Evolutionary conservation across 1,140 invertebrate species (phyloP).

Genomic region (Zaprionus capensis): DNA sequence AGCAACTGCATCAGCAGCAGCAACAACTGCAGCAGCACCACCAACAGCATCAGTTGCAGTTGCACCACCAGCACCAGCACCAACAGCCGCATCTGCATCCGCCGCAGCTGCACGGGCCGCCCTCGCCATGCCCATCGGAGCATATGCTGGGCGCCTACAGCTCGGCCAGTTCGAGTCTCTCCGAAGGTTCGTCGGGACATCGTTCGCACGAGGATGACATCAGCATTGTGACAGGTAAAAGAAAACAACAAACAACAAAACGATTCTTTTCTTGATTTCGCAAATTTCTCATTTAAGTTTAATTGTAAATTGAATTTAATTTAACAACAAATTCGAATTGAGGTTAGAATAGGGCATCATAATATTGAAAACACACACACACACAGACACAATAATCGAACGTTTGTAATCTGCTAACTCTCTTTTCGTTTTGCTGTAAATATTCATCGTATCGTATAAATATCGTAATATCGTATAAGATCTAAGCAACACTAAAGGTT

Average conservation of each 20-base stretch:
- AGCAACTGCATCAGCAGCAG: slow-evolving; percentile 58
- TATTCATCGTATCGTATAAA: slow-evolving; percentile 15
- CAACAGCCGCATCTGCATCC: slow-evolving; percentile 62
- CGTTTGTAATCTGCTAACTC: not conserved
- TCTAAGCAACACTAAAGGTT: slow-evolving; percentile 35
- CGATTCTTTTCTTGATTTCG: slow-evolving; percentile 19
- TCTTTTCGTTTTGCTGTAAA: slow-evolving; percentile 27
- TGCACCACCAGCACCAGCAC: slow-evolving; percentile 56
- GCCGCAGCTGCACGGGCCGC: slow-evolving; percentile 85
- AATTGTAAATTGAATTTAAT: slow-evolving; percentile 32
- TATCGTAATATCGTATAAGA: slow-evolving; percentile 15
- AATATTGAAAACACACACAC: too few species aligned
- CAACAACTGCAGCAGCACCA: slow-evolving; percentile 45
- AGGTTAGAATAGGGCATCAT: not conserved
- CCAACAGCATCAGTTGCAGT: slow-evolving; percentile 50
- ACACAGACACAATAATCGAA: not conserved
- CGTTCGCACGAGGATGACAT: slow-evolving; percentile 91
- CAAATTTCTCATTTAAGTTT: slow-evolving; percentile 44
- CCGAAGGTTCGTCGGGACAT: slow-evolving; percentile 90
- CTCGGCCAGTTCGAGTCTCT: slow-evolving; percentile 93
- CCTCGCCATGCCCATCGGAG: slow-evolving; percentile 93
- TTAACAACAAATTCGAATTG: slow-evolving; percentile 14
- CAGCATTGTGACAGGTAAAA: slow-evolving; percentile 93
- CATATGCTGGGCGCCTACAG: slow-evolving; percentile 90
- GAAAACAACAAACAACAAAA: slow-evolving; percentile 15